Evolutionary conservation across 2,888 invertebrate genomes (phyloP), one percentile per base, ranked within the genome.

Genomic region (Melanophora roralis): DNA sequence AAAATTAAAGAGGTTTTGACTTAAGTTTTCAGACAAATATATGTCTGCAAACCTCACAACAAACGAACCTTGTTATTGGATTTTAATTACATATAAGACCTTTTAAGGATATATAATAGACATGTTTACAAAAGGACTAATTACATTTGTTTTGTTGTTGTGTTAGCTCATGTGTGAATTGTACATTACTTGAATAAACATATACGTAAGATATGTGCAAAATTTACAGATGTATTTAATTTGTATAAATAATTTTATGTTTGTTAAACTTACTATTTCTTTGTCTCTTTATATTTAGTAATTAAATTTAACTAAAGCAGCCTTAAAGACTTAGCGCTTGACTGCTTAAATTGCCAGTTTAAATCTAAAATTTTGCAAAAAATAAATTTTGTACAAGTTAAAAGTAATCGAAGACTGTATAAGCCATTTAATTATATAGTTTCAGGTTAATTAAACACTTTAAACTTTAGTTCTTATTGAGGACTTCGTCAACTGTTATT

Each of bases 291-390:
- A 57, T 38, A 53, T 55, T 62, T 55, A 62, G 68, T 75, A 75
- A 75, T 75, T 62, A 75, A 16, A 65, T 62, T 64, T 69, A 76
- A 64, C 64, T 76, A 64, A 57, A 49, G 21, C 34, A 49, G 55
- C 16, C 69, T 76, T 67, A 53, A 67, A 51, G 53, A 74, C 59
- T 67, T 74, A 60, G 67, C 59, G 59, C 74, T 67, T 74, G 67
- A 65, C 32, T 74, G 43, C 49, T 53, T 43, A 67, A 67, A 74
- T 67, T 12, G 43, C n/a, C 36, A 59, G 60, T 67, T 43, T 67
- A 59, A 23, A 27, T n/a, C 43, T 60, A n/a, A 57, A 65, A 5
- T 3, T 5, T 57, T 53, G 7, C 36, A 19, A 55, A 32, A 51
- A 34, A 60, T 9, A 16, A 0, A 43, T 8, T 19, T 21, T 36